These are phyloP conservation scores for Spodoptera picta DNA, from an alignment of 2,888 invertebrate species.

Conservation along the genomic window DNA sequence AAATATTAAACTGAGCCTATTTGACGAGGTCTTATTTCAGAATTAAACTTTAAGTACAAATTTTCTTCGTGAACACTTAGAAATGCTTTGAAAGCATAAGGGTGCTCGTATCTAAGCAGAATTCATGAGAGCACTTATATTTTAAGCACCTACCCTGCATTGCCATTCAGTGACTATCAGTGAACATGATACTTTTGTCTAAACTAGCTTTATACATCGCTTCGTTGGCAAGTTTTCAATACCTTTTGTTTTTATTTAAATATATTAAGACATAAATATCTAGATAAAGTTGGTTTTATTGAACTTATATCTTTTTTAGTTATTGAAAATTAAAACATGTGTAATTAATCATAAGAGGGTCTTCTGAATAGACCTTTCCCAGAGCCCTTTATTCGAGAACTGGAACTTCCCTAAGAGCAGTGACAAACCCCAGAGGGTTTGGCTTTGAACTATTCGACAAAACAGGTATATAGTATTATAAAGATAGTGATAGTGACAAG, in stretches of 20 bases:
- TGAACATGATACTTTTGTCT: slow-evolving; percentile 28
- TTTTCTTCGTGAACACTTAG: slow-evolving; percentile 39
- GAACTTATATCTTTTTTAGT: no score
- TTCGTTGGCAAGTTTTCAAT: slow-evolving; percentile 13
- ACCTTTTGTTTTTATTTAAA: slow-evolving; percentile 3
- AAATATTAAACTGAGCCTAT: slow-evolving; percentile 21
- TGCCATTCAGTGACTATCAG: slow-evolving; percentile 39
- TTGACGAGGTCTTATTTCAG: slow-evolving; percentile 28
- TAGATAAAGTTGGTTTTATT: neutral
- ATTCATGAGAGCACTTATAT: slow-evolving; percentile 45
- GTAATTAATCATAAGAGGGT: no score
- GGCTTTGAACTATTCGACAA: no score
- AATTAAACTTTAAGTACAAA: slow-evolving; percentile 34
- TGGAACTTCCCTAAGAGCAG: no score
- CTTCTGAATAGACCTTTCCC: no score
- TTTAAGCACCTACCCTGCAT: slow-evolving; percentile 37
- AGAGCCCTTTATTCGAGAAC: no score
- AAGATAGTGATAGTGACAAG: no score
- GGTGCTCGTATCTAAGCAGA: slow-evolving; percentile 40
- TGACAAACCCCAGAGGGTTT: no score
- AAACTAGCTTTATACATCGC: slow-evolving; percentile 25
- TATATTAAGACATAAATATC: neutral
- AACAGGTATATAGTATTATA: no score
- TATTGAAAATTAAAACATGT: no score
- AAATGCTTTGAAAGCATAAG: slow-evolving; percentile 47